Percentiles rank a stretch among this genome's conserved stretches.
Evolutionary conservation across 2,888 invertebrate genomes (phyloP).

Genomic region (Euplagia quadripunctaria): DNA sequence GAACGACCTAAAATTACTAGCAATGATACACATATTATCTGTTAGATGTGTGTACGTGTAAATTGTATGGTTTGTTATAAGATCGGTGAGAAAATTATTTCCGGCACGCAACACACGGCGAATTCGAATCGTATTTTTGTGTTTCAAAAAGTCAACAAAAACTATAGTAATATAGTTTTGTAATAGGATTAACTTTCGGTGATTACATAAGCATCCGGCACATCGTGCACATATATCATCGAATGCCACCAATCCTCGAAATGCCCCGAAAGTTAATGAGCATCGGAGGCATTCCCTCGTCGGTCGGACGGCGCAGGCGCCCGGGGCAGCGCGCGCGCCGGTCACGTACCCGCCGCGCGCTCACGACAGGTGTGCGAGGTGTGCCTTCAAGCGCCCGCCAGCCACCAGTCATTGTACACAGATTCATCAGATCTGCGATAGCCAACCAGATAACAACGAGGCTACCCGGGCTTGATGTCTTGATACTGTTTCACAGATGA

Average conservation of each 20-base stretch:
- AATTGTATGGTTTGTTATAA: constrained; percentile 57
- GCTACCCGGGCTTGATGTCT: constrained; percentile 70
- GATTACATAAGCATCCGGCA: constrained; percentile 81
- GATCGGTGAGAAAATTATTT: constrained; percentile 59
- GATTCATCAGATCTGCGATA: constrained; percentile 64
- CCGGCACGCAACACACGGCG: constrained; percentile 54
- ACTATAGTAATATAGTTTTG: constrained; percentile 47
- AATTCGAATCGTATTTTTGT: constrained; percentile 55
- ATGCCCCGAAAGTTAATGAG: constrained; percentile 83
- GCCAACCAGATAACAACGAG: constrained; percentile 59
- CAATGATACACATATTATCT: constrained; percentile 64
- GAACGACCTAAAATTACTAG: constrained; percentile 80
- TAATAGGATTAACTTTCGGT: constrained; percentile 61
- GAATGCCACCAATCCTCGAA: constrained; percentile 75
- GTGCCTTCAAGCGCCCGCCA: constrained; percentile 48
- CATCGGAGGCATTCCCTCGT: constrained; percentile 79
- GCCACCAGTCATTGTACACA: constrained; percentile 52
- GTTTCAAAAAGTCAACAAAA: constrained; percentile 50
- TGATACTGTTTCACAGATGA: constrained; percentile 66
- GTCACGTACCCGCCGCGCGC: constrained; percentile 56
- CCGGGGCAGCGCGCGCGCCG: constrained; percentile 61
- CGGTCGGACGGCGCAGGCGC: constrained; percentile 63
- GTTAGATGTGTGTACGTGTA: constrained; percentile 54
- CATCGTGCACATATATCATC: constrained; percentile 79
- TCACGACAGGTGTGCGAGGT: constrained; percentile 62